Percentiles rank a stretch among this genome's conserved stretches.
Conservation (phyloP, 2,888 invertebrate species). For the Xestia sexstrigata region DNA sequence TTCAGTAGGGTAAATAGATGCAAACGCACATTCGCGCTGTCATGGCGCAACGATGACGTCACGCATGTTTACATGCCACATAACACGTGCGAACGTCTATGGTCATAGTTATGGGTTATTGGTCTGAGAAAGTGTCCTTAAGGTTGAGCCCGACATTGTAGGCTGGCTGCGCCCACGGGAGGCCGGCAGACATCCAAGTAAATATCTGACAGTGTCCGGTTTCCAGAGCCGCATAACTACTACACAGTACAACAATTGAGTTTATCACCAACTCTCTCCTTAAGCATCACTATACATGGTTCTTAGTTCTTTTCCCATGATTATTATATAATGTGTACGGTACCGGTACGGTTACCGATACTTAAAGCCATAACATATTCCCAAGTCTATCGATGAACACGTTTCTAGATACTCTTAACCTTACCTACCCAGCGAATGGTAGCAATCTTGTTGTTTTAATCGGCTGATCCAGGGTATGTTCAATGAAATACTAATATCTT, state of each 20-base stretch:
- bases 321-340: too few relatives aligned
- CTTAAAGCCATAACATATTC: too few relatives aligned
- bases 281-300: background rate
- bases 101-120: conserved; percentile 1
- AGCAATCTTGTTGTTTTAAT: too few relatives aligned
- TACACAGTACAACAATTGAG: background rate
- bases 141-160: background rate
- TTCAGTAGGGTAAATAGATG: conserved; percentile 41
- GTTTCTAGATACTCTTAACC: too few relatives aligned
- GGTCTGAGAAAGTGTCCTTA: conserved; percentile 12
- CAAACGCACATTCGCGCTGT: conserved; percentile 5
- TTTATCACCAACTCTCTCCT: background rate
- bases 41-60: conserved; percentile 37
- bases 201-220: background rate
- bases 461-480: too few relatives aligned
- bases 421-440: too few relatives aligned
- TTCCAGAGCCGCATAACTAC: background rate
- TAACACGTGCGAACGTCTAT: conserved; percentile 1
- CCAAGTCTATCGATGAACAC: too few relatives aligned
- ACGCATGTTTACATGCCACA: conserved; percentile 18
- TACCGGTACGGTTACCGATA: too few relatives aligned
- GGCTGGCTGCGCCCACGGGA: background rate
- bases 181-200: background rate
- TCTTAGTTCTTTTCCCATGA: too few relatives aligned
- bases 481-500: too few relatives aligned